Percentiles rank a stretch among this genome's conserved stretches.
These are phyloP conservation scores for Micromys minutus DNA, from an alignment of 2,113 vertebrate genomes.

Conservation along the genomic window DNA sequence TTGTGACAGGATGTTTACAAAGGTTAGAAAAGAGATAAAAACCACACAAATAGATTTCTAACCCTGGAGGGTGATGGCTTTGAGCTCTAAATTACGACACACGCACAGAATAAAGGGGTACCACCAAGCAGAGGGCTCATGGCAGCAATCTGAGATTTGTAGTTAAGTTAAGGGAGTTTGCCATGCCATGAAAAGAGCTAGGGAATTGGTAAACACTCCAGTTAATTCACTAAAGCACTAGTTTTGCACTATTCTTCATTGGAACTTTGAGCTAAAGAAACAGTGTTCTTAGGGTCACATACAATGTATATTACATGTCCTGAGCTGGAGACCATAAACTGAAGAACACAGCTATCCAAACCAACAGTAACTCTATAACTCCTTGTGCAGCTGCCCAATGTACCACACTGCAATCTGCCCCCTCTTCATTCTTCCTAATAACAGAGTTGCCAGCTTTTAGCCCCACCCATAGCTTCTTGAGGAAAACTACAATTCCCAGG, in stretches of 20 bases:
- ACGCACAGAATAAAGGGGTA: neutral
- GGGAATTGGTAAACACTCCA: neutral
- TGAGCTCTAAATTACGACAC: neutral
- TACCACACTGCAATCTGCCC: neutral
- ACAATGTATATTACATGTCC: accelerated
- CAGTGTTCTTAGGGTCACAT: neutral
- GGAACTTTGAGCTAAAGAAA: neutral
- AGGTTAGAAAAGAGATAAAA: neutral
- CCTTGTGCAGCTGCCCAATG: accelerated
- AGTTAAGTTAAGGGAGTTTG: neutral
- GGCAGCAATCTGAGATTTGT: neutral
- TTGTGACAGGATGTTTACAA: neutral
- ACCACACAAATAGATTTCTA: neutral
- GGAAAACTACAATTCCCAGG: neutral
- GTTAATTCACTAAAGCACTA: neutral
- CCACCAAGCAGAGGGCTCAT: neutral
- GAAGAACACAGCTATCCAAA: accelerated
- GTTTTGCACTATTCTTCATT: neutral
- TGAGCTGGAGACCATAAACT: neutral
- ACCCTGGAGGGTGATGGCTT: neutral
- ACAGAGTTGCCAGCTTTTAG: neutral
- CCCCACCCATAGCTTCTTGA: neutral
- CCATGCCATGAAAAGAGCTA: neutral
- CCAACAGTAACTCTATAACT: no score
- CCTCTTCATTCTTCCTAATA: neutral